These are phyloP conservation scores for Cryptomyrus ogoouensis DNA, from an alignment of 2,113 vertebrate species.

Conservation along the genomic window DNA sequence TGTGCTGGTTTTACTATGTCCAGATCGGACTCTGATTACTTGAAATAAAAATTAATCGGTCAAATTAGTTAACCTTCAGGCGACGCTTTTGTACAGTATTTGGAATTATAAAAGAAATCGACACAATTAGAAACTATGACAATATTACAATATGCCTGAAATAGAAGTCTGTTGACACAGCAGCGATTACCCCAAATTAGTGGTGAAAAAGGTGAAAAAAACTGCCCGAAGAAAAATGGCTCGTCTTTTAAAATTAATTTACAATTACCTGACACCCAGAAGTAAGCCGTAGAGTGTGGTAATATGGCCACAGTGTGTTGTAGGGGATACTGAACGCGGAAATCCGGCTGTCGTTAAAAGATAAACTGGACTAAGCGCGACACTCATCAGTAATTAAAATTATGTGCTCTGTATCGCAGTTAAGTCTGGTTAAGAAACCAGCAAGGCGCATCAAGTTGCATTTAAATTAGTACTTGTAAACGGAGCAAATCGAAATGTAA, in stretches of 20 bases:
- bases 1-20: not conserved
- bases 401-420: not conserved
- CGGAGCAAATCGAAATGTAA: not conserved
- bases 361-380: not conserved
- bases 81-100: not conserved
- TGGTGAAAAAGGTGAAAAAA: not conserved
- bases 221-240: not conserved
- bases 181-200: not conserved
- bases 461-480: not conserved
- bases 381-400: not conserved
- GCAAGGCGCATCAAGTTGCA: not conserved
- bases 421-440: not conserved
- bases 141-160: not conserved
- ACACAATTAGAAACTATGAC: not conserved
- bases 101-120: not conserved
- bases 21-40: not conserved
- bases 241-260: not conserved
- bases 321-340: not conserved
- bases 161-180: not conserved
- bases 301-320: not conserved
- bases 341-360: not conserved
- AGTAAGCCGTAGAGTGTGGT: not conserved
- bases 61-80: not conserved
- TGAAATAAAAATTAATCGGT: not conserved
- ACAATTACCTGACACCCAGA: not conserved